Base-by-base conservation (phyloP, 2,888 invertebrate genomes). In the Nymphalis c-album region DNA sequence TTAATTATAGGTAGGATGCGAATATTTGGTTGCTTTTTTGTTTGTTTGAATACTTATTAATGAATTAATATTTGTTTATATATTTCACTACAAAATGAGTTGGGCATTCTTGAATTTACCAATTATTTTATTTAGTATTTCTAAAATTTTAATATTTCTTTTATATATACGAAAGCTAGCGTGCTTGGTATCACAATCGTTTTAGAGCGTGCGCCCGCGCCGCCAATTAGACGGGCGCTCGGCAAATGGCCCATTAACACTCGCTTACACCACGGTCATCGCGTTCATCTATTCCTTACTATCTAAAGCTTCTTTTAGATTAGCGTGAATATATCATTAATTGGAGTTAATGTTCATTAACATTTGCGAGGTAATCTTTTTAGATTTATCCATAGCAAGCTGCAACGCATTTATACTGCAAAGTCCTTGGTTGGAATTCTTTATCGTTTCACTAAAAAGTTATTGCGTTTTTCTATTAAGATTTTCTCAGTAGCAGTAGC, bases 201-300 rank as follows among this genome's bases (percentile, higher is more conserved):
- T n/a, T 47, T 35, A 48, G 57, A 63, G 53, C 63, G 69, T 71
- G 66, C 67, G 72, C 68, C 67, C 63, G 72, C 72, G 71, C 67
- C 67, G 66, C 72, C 72, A 69, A 72, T 72, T 72, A 72, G 71
- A 72, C 67, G 71, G 40, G 53, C 61, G 62, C 62, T 57, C 66
- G 77, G 80, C 90, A 88, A 90, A 90, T 90, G 83, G 88, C 74
- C 89, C 85, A 89, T 91, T 91, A 90, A 89, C 91, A 89, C 90
- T 85, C 85, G 85, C 77, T 77, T 75, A 61, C 69, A 68, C 60
- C 71, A 63, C 65, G 63, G 61, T 59, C 68, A 62, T 63, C 63
- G 64, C 65, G 60, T 62, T 67, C 67, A 70, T 68, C 70, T 70
- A 20, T 63, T 63, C 51, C 55, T 18, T 53, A 26, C 64, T 71